Conservation (phyloP, 2,888 invertebrate species). For the Phalera bucephala region DNA sequence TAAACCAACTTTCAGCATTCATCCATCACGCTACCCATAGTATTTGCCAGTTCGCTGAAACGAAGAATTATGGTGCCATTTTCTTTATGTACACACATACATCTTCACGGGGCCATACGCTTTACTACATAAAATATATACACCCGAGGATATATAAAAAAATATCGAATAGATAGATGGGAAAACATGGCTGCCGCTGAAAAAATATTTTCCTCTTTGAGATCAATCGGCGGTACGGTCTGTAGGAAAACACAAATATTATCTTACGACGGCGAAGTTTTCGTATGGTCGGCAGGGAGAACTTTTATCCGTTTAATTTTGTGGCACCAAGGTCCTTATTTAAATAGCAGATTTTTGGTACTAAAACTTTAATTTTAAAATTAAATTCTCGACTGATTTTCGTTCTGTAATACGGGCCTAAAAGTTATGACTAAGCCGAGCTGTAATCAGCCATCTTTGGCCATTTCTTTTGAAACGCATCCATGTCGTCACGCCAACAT, state of each 20-base stretch:
- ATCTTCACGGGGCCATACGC: not conserved
- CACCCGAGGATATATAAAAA: slow-evolving; percentile 19
- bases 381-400: no score
- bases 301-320: no score
- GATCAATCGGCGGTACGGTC: slow-evolving; percentile 39
- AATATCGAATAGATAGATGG: slow-evolving; percentile 21
- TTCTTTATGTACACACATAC: slow-evolving; percentile 1
- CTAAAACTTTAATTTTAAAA: no score
- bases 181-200: slow-evolving; percentile 30
- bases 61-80: slow-evolving; percentile 1
- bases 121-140: slow-evolving; percentile 22
- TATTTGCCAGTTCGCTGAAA: slow-evolving; percentile 2
- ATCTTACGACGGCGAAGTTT: slow-evolving; percentile 9
- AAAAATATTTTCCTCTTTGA: slow-evolving; percentile 46
- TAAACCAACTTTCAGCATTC: not conserved
- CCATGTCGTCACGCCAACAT: no score
- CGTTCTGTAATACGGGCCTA: no score
- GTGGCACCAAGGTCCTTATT: no score
- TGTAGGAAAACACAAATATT: slow-evolving; percentile 55
- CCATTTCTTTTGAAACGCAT: no score
- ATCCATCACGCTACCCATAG: not conserved
- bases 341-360: no score
- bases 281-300: no score
- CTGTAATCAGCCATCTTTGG: no score
- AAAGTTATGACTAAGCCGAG: no score